Evolutionary conservation across 1,140 invertebrate genomes (phyloP).

Genomic region (Musca vetustissima): DNA sequence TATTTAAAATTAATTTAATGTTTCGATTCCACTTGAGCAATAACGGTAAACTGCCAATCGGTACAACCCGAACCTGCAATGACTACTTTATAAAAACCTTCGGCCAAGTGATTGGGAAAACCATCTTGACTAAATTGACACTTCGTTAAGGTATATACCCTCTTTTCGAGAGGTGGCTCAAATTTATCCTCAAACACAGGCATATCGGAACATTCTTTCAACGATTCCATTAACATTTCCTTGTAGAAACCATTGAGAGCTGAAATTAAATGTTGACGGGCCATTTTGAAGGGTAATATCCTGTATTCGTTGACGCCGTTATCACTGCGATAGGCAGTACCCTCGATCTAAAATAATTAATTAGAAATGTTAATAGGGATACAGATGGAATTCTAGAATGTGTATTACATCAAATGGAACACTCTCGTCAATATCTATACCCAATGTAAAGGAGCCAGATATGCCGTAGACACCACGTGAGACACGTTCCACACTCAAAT

Average conservation of each 20-base stretch:
- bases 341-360: background rate
- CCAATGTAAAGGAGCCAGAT: background rate
- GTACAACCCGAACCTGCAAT: slow-evolving; percentile 28
- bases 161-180: slow-evolving; percentile 32
- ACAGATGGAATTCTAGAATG: too few relatives aligned
- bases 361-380: too few relatives aligned
- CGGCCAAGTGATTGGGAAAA: slow-evolving; percentile 34
- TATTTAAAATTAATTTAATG: too few relatives aligned
- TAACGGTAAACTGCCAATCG: slow-evolving; percentile 19
- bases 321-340: background rate
- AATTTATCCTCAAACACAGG: slow-evolving; percentile 25
- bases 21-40: slow-evolving; percentile 20
- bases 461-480: slow-evolving; percentile 26
- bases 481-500: slow-evolving; percentile 24
- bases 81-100: slow-evolving; percentile 38
- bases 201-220: slow-evolving; percentile 34
- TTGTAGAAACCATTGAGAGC: background rate
- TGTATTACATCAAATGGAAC: background rate
- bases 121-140: slow-evolving; percentile 32
- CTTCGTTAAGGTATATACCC: slow-evolving; percentile 27
- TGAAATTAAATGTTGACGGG: slow-evolving; percentile 26
- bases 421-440: background rate
- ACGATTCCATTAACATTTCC: background rate
- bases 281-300: slow-evolving; percentile 29
- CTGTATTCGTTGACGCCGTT: slow-evolving; percentile 37